Evolutionary conservation across 1,140 invertebrate species (phyloP), one percentile per base, ranked within the genome.

Genomic region (Melipona quadrifasciata): DNA sequence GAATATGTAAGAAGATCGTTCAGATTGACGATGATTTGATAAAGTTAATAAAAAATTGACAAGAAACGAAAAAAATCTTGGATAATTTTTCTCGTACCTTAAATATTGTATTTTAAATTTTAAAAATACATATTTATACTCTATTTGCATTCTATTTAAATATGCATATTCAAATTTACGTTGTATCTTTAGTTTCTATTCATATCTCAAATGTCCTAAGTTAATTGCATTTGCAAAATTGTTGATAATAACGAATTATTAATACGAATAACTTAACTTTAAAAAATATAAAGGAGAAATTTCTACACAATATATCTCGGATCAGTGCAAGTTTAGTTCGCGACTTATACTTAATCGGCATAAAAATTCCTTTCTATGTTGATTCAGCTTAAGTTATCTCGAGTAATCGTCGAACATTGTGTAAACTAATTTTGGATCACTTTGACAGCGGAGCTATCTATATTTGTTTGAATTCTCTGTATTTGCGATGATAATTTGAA

Each of bases 401-500:
- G 5, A 1, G 21, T 39, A 12, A 39, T 34, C 17, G 11, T n/a
- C 58, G 4, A 61, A 39, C 65, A 68, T 68, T 71, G 39, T 17
- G 39, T 27, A 19, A 27, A 53, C 6, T 75, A 8, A 58, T 58
- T 75, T 58, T 39, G 0, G 6, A 39, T 34, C 39, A 24, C 73
- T 58, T 24, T 27, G 21, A 21, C 24, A 67, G 24, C 47, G 27
- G 39, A 19, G 24, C 39, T 47, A 6, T 11, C 0, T 27, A 4
- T 4, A 21, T 1, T 5, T 24, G 4, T 71, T 24, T 11, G 27
- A 2, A 70, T 27, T 31, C 53, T 39, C 6, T n/a, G 10, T 16
- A 16, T 79, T 79, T 70, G 51, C 31, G 24, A 27, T 79, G 65
- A 21, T 80, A 71, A 80, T 80, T 80, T 19, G 5, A 58, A 2